Conservation (phyloP, 2,113 vertebrate species). For the Euleptes europaea region DNA sequence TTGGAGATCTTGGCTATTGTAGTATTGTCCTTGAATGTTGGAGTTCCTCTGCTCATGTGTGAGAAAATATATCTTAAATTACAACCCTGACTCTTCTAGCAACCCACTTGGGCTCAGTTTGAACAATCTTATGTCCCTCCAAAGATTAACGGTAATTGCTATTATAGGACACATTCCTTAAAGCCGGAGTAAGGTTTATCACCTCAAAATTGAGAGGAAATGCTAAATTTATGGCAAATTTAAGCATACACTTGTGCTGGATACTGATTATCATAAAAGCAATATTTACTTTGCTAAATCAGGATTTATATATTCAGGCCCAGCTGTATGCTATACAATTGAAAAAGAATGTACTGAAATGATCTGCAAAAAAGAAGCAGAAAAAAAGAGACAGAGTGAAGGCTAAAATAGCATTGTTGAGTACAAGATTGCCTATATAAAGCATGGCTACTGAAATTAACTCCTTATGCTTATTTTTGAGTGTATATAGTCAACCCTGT, state of each 20-base stretch:
- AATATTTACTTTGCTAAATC: slow-evolving; percentile 34
- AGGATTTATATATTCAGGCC: slow-evolving; percentile 26
- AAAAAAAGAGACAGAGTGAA: background rate
- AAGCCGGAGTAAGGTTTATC: slow-evolving; percentile 37
- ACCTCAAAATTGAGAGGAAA: slow-evolving; percentile 33
- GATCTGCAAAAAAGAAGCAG: background rate
- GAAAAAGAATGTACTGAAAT: background rate
- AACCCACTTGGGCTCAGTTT: slow-evolving; percentile 17
- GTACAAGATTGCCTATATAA: background rate
- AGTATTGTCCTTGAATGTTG: background rate
- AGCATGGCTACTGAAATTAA: background rate
- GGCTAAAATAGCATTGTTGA: background rate
- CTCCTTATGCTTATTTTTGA: background rate
- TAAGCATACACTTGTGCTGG: background rate
- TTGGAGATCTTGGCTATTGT: background rate
- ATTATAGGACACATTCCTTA: slow-evolving; percentile 43
- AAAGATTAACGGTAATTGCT: slow-evolving; percentile 26
- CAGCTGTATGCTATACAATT: background rate
- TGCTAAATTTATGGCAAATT: slow-evolving; percentile 25
- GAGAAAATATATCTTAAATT: slow-evolving; percentile 38
- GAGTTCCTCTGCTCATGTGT: slow-evolving; percentile 27
- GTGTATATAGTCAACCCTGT: background rate
- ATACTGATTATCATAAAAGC: slow-evolving; percentile 21
- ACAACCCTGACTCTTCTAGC: slow-evolving; percentile 16
- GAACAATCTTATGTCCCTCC: slow-evolving; percentile 36